Evolutionary conservation across 2,113 vertebrate genomes (phyloP), one percentile per base, ranked within the genome.

Genomic region (Catharus fuscescens): DNA sequence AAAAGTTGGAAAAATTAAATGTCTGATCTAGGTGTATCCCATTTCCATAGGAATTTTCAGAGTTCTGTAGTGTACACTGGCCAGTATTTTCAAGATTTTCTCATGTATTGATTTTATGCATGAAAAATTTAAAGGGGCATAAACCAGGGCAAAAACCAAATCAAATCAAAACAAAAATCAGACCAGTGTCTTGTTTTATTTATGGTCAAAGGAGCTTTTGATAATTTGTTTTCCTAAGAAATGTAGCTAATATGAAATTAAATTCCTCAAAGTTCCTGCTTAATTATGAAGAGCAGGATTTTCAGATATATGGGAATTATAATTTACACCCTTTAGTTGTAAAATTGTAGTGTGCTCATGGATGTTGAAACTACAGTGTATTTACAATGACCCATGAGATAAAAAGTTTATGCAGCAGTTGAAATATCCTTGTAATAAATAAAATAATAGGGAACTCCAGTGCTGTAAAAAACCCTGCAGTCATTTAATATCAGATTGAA

Each of bases 361-460:
- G 15, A 44, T 65, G 26, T 28, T 79, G 86, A 97, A 91, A 79
- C 60, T 67, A n/a, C 78, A 89, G 14, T 71, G 54, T 90, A 42
- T 92, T 95, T 95, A 21, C 23, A 87, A 25, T 77, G 54, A 91
- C 67, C 60, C 31, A 54, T 56, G 77, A 88, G 67, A 83, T 52
- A 71, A 78, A 53, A 88, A 45, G 70, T 74, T 89, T 94, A 65
- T 78, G 82, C 47, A 94, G 82, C 61, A 42, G n/a, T 83, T 97
- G 95, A 97, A 96, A 96, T 88, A 92, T 45, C 71, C n/a, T 96
- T 10, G 20, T 61, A 76, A 89, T 64, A 86, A 70, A 92, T 59
- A 69, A 83, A 93, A 73, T 90, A 89, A 74, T 34, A 95, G 60
- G 74, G 66, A 96, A 71, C 4, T 5, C 26, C 15, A 32, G 17